Percentiles rank a stretch among this genome's conserved stretches.
phyloP scores from a whole-genome alignment of 2,113 vertebrate genomes.

The Elephas maximus region DNA sequence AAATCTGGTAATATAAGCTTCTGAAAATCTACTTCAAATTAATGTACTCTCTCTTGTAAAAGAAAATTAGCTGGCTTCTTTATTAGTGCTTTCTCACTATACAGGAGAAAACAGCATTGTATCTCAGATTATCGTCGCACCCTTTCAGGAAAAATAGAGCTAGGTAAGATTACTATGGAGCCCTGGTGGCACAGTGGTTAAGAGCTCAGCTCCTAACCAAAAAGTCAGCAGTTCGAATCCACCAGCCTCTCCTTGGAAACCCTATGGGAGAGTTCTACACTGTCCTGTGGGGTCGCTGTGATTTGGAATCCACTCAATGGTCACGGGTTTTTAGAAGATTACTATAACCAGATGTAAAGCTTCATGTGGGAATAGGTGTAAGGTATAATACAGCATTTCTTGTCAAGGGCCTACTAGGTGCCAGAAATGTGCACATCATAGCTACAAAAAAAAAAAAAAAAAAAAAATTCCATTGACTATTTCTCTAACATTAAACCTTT shows the following conservation, averaged over 20 bases:
- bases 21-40: neutral
- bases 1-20: neutral
- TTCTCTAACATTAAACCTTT: neutral
- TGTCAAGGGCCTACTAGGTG: neutral
- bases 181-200: no score
- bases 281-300: no score
- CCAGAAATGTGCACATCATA: neutral
- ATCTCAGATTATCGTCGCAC: neutral
- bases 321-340: neutral
- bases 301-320: no score
- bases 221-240: no score
- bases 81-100: neutral
- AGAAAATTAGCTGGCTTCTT: neutral
- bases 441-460: neutral
- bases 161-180: neutral
- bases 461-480: slow-evolving; percentile 10
- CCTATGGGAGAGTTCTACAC: no score
- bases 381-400: neutral
- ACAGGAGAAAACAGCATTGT: neutral
- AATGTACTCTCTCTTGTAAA: neutral
- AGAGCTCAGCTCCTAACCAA: no score
- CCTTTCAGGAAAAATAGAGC: neutral
- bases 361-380: neutral
- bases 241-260: no score
- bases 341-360: neutral